Percentiles rank a stretch among this genome's conserved stretches.
phyloP scores from a whole-genome alignment of 2,888 invertebrate species.

The Noctua pronuba region DNA sequence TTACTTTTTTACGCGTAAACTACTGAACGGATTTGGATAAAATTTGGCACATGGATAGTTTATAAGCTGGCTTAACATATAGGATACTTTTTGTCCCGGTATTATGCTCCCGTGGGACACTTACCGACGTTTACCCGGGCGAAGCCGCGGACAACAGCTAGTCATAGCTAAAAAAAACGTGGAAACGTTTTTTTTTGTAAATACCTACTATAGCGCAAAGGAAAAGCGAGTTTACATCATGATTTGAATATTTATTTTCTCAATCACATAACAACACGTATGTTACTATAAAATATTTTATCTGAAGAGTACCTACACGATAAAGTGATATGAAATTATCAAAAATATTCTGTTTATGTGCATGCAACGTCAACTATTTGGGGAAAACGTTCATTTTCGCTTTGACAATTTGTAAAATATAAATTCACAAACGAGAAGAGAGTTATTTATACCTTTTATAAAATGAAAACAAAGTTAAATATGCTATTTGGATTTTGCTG shows the following conservation, averaged over 20 bases:
- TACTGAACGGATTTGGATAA: too few species aligned
- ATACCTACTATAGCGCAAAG: not conserved
- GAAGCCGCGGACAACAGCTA: too few species aligned
- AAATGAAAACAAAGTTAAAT: not conserved
- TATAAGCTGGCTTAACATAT: too few species aligned
- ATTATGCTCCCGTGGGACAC: too few species aligned
- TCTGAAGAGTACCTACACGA: not conserved
- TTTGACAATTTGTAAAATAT: conserved; percentile 5
- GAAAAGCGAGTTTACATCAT: not conserved
- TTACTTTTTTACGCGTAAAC: too few species aligned
- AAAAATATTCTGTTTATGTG: not conserved
- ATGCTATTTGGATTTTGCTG: not conserved
- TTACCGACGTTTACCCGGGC: too few species aligned
- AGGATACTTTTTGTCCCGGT: too few species aligned
- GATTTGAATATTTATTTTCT: not conserved
- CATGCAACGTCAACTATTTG: not conserved
- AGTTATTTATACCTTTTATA: not conserved
- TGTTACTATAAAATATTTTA: not conserved
- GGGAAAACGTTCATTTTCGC: conserved; percentile 4
- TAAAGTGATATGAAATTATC: not conserved
- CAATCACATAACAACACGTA: not conserved
- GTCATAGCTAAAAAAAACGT: not conserved
- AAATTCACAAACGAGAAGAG: not conserved
- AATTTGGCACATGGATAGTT: too few species aligned
- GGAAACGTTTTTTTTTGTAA: not conserved